These are phyloP conservation scores for Intellagama lesueurii DNA, from an alignment of 2,797 vertebrate species.

Conservation along the genomic window DNA sequence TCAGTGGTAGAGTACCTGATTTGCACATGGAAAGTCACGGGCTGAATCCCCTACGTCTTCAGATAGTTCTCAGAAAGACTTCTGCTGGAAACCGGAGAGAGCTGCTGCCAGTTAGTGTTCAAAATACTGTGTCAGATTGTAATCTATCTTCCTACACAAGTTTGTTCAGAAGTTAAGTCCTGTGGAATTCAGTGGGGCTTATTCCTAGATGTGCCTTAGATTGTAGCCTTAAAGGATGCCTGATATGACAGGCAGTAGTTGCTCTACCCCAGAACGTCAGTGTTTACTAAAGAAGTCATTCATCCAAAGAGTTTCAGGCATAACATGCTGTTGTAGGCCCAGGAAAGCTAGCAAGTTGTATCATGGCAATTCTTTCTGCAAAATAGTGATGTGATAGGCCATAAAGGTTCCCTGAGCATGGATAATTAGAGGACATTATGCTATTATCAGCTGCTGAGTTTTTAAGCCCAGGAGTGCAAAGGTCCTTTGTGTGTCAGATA, in stretches of 20 bases:
- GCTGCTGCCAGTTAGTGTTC: not conserved
- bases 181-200: not conserved
- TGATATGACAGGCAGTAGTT: conserved; percentile 21
- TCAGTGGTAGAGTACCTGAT: not conserved
- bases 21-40: too few species aligned
- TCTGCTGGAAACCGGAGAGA: not conserved
- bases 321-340: conserved; percentile 28
- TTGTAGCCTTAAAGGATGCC: not conserved
- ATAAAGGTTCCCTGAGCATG: conserved; percentile 35
- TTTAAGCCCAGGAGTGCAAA: conserved; percentile 1
- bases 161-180: not conserved
- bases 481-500: conserved; percentile 2
- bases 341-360: conserved; percentile 11
- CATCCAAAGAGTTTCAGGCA: conserved; percentile 50
- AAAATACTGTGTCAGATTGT: not conserved
- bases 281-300: conserved; percentile 53
- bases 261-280: conserved; percentile 9
- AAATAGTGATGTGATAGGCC: conserved; percentile 23
- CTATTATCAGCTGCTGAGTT: conserved; percentile 29
- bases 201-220: not conserved
- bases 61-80: not conserved
- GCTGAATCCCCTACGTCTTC: not conserved
- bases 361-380: conserved; percentile 25
- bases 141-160: not conserved
- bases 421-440: conserved; percentile 8